These are phyloP conservation scores for Magallana ariakensis DNA, from an alignment of 1,140 invertebrate genomes.

Conservation along the genomic window DNA sequence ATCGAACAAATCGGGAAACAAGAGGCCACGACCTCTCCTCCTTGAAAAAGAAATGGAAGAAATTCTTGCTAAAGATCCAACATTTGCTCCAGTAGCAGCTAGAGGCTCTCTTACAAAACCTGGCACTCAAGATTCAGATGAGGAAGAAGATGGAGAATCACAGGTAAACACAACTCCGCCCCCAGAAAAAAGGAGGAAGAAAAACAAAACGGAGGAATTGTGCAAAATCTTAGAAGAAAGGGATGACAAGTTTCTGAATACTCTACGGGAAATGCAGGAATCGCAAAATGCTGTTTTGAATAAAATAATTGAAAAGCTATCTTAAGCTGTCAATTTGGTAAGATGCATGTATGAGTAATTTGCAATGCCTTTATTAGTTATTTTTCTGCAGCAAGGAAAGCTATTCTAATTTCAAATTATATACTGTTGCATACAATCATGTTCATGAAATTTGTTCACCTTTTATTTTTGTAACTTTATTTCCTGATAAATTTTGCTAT, in stretches of 20 bases:
- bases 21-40: neutral
- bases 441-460: neutral
- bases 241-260: neutral
- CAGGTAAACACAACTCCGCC: neutral
- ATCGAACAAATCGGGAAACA: neutral
- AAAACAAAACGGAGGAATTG: neutral
- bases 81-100: neutral
- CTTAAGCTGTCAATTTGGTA: neutral
- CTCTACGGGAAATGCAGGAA: slow-evolving; percentile 23
- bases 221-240: slow-evolving; percentile 19
- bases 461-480: neutral
- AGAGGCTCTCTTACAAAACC: neutral
- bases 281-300: slow-evolving; percentile 1
- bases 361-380: neutral
- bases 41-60: neutral
- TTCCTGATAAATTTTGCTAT: neutral
- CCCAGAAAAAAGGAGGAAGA: neutral
- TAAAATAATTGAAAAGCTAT: slow-evolving; percentile 9
- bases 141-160: neutral
- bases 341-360: neutral
- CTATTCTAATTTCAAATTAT: neutral
- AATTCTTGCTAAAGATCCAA: neutral
- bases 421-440: neutral
- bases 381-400: neutral
- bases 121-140: neutral